Evolutionary conservation across 2,797 vertebrate species (phyloP).

Genomic region (Tokudaia tokunoshimensis): DNA sequence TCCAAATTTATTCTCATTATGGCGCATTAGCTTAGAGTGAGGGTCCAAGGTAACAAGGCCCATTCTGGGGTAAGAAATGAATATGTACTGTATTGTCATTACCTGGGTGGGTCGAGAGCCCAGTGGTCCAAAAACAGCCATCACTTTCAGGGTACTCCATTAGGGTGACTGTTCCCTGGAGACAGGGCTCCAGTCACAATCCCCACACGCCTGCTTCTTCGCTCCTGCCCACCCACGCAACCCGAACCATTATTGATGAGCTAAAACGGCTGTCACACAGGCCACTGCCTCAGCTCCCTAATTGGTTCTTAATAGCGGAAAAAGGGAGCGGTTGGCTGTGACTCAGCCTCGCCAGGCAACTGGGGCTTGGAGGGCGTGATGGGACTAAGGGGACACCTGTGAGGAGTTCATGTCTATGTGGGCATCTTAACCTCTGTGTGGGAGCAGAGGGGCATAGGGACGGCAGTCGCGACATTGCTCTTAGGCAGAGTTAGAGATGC

Average conservation of each 20-base stretch:
- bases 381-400: constrained; percentile 5
- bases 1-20: not conserved
- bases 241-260: not conserved
- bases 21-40: not conserved
- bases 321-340: not conserved
- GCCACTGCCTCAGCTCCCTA: not conserved
- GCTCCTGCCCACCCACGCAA: not conserved
- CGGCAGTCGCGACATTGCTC: not conserved
- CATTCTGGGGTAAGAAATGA: not conserved
- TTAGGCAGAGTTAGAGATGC: not conserved
- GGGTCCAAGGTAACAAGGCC: not conserved
- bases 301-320: constrained; percentile 16
- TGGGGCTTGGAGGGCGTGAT: not conserved
- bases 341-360: not conserved
- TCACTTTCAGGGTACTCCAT: not conserved
- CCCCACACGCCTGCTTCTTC: fast-evolving
- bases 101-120: not conserved
- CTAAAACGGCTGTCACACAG: not conserved
- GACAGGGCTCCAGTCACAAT: not conserved
- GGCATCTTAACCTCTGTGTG: not conserved
- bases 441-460: not conserved
- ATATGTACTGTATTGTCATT: fast-evolving
- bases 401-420: not conserved
- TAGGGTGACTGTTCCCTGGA: not conserved
- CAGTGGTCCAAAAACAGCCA: not conserved